Base-by-base conservation (phyloP, 1,140 invertebrate species). In the Chymomyza costata region DNA sequence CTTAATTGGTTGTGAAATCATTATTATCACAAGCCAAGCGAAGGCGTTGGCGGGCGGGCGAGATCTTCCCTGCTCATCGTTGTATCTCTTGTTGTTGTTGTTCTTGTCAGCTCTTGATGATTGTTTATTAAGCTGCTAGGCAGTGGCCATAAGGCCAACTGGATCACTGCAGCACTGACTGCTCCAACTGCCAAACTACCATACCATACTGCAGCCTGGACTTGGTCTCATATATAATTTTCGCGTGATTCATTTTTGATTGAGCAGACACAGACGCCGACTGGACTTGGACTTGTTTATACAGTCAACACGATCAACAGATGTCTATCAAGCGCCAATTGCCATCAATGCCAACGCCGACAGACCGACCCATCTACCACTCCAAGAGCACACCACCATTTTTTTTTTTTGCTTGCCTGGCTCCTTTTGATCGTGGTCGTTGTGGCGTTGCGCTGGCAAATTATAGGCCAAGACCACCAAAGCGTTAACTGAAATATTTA, bases 401-500 rank as follows among this genome's bases (percentile, higher is more conserved):
- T n/a, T n/a, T n/a, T n/a, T n/a, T n/a, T n/a, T n/a, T n/a, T n/a
- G n/a, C n/a, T n/a, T n/a, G n/a, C n/a, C n/a, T n/a, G n/a, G n/a
- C n/a, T n/a, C 21, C 3, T 25, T 25, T 3, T 8, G 3, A 25
- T 25, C 21, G 21, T 25, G 3, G 21, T 25, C 3, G 3, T 25
- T 5, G 3, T 25, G 3, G 3, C 21, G 21, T 25, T 8, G 8
- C 49, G 48, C 21, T 31, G 55, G 53, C 71, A 76, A 76, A 76
- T 76, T 76, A 76, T 76, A 78, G 71, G 71, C 71, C 73, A 80
- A 80, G 73, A 80, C 73, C 73, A 80, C 73, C 73, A 80, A 80
- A 80, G 73, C 73, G 73, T 80, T 80, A 80, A 80, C 73, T 80
- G 73, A 80, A 80, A 80, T 80, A 80, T 80, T 80, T 80, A 80